Percentiles rank a stretch among this genome's conserved stretches.
phyloP scores from a whole-genome alignment of 2,113 vertebrate genomes.

The Osmerus eperlanus region DNA sequence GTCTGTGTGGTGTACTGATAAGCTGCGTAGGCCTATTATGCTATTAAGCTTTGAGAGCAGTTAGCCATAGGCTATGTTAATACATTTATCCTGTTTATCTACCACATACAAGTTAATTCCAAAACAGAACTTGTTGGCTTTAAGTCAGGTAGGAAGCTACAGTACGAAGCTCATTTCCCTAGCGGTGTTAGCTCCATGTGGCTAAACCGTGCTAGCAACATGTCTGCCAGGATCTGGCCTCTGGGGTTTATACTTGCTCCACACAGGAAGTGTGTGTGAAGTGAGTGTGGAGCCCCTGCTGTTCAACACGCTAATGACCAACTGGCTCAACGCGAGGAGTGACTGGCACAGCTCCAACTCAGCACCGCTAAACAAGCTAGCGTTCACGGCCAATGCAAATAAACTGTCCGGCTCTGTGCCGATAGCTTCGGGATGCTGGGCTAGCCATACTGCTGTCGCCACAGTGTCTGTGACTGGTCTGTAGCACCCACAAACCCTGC shows the following conservation, averaged over 20 bases:
- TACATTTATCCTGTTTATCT: no score
- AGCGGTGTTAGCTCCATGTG: background rate
- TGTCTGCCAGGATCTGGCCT: background rate
- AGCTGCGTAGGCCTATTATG: no score
- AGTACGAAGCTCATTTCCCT: background rate
- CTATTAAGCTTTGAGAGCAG: no score
- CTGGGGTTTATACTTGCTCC: background rate
- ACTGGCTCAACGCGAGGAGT: background rate
- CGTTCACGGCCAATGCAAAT: conserved; percentile 4
- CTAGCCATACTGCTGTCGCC: background rate
- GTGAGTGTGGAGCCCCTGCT: conserved; percentile 10
- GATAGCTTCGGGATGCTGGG: background rate
- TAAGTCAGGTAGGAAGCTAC: background rate
- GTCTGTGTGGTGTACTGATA: no score
- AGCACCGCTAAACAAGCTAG: conserved; percentile 4
- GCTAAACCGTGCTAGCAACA: background rate
- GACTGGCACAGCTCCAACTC: background rate
- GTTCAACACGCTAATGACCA: conserved; percentile 22
- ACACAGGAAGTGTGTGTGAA: background rate
- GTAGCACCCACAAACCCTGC: background rate
- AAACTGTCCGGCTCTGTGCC: background rate
- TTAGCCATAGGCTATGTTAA: no score
- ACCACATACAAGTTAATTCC: background rate
- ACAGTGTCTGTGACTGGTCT: background rate
- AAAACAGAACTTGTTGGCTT: background rate